These are phyloP conservation scores for Rhabdomys dilectus DNA, from an alignment of 2,113 vertebrate genomes.

Conservation along the genomic window DNA sequence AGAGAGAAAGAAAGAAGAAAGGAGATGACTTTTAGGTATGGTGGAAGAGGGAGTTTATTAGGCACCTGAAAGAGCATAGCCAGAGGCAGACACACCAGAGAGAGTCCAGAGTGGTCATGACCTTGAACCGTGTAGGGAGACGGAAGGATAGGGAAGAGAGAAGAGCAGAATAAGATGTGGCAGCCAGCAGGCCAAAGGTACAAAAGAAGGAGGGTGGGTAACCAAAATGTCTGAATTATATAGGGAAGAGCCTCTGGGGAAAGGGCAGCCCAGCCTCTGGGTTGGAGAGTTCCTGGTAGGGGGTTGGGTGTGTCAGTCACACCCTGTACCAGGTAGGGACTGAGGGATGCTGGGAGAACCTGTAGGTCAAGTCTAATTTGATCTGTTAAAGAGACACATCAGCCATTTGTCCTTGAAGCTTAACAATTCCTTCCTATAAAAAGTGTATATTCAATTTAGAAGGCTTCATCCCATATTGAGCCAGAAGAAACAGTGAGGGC, in stretches of 20 bases:
- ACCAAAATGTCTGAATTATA: background rate
- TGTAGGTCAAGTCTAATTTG: background rate
- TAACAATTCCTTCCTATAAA: background rate
- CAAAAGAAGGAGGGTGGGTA: background rate
- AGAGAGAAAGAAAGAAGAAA: background rate
- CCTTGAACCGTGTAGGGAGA: background rate
- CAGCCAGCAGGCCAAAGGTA: too few relatives aligned
- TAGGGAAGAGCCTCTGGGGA: background rate
- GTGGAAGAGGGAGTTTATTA: background rate
- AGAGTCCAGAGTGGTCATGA: background rate
- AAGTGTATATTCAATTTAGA: background rate
- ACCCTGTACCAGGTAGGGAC: background rate
- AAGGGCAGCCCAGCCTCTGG: background rate
- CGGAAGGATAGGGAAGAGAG: background rate
- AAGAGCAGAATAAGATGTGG: background rate
- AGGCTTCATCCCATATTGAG: background rate
- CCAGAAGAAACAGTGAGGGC: fast-evolving
- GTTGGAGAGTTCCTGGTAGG: background rate
- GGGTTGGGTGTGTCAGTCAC: background rate
- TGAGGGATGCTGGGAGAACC: background rate
- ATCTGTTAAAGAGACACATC: background rate
- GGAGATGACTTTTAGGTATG: background rate
- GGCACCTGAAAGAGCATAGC: background rate
- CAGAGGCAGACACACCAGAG: background rate
- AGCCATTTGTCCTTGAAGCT: background rate